These are phyloP conservation scores for Cichlasoma orientale DNA, from an alignment of 2,797 vertebrate species.

Conservation along the genomic window DNA sequence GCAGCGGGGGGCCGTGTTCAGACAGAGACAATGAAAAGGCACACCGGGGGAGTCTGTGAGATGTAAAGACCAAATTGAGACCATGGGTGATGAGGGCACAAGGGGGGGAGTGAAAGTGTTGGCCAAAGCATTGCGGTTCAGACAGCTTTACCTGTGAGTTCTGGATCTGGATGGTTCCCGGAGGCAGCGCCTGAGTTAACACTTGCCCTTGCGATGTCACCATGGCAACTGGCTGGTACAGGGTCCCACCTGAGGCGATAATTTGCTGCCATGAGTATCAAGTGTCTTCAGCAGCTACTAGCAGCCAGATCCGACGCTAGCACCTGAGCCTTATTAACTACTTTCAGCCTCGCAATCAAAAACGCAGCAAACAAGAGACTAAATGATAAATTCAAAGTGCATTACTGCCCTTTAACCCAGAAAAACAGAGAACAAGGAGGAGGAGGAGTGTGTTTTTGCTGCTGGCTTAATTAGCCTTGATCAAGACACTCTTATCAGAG, in stretches of 20 bases:
- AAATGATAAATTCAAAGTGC: conserved; percentile 60
- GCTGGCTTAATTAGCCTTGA: conserved; percentile 71
- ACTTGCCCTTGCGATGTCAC: conserved; percentile 99
- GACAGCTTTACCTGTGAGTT: conserved; percentile 89
- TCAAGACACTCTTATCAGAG: conserved; percentile 71
- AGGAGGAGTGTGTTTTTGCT: conserved; percentile 45
- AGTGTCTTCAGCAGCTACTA: conserved; percentile 57
- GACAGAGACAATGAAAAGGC: conserved; percentile 52
- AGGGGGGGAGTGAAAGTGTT: neutral
- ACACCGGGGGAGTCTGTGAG: conserved; percentile 18
- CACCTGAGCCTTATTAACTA: conserved; percentile 48
- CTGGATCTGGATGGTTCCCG: conserved; percentile 97
- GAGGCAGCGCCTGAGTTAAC: conserved; percentile 92
- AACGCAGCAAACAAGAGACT: conserved; percentile 39
- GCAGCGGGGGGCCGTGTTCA: conserved; percentile 51
- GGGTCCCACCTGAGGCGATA: conserved; percentile 89
- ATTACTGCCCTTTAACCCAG: conserved; percentile 55
- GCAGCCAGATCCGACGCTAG: conserved; percentile 23
- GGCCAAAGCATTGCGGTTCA: neutral
- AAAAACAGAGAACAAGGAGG: neutral
- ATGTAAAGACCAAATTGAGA: conserved; percentile 52
- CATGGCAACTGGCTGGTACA: conserved; percentile 99
- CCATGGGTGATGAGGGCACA: conserved; percentile 12
- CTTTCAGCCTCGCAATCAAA: conserved; percentile 40
- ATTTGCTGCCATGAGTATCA: conserved; percentile 69